Conservation (phyloP, 2,797 vertebrate species). For the Remorina albescens region DNA sequence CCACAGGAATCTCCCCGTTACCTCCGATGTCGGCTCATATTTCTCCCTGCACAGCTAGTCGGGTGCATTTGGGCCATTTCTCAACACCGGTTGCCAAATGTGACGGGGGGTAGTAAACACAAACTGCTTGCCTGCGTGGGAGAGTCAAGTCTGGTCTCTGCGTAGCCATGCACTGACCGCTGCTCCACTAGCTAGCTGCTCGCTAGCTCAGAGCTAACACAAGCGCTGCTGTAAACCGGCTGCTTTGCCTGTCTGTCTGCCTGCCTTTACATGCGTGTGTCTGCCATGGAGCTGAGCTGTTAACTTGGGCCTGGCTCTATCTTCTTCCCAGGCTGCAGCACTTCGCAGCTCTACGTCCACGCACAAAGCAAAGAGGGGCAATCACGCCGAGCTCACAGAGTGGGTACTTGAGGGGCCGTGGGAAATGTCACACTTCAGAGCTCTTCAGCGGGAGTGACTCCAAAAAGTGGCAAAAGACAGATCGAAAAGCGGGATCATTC, state of each 20-base stretch:
- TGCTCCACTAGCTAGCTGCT: slow-evolving; percentile 49
- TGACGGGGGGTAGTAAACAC: slow-evolving; percentile 41
- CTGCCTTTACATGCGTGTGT: not conserved
- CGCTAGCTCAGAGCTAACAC: slow-evolving; percentile 57
- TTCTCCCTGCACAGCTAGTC: not conserved
- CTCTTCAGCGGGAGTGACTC: not conserved
- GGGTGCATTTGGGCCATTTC: not conserved
- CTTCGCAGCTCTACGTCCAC: slow-evolving; percentile 8
- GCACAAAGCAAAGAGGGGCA: slow-evolving; percentile 52
- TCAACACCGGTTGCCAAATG: not conserved
- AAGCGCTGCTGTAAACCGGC: slow-evolving; percentile 20
- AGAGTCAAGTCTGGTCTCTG: slow-evolving; percentile 52
- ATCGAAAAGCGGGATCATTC: not conserved
- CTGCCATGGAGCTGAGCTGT: not conserved
- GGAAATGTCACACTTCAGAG: slow-evolving; percentile 18
- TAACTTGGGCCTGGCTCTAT: not conserved
- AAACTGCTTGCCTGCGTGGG: slow-evolving; percentile 67
- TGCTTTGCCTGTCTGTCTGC: slow-evolving; percentile 23
- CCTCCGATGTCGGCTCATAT: not conserved
- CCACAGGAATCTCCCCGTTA: slow-evolving; percentile 12
- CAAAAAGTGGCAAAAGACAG: not conserved
- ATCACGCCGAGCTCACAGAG: slow-evolving; percentile 24
- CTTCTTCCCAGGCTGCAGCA: slow-evolving; percentile 18
- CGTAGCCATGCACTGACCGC: slow-evolving; percentile 67
- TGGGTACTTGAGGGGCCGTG: slow-evolving; percentile 33